Evolutionary conservation across 2,797 vertebrate genomes (phyloP).

Genomic region (Siniperca scherzeri): DNA sequence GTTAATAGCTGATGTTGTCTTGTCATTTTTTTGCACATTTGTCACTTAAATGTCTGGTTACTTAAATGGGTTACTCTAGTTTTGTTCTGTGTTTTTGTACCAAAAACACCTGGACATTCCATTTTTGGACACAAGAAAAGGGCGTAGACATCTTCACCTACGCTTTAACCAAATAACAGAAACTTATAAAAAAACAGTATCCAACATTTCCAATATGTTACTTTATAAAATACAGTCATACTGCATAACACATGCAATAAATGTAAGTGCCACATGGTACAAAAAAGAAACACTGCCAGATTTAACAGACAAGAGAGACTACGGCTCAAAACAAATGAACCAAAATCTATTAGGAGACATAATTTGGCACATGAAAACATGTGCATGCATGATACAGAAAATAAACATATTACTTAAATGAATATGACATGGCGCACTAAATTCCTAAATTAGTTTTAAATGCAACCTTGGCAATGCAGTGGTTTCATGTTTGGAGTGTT

Average conservation of each 20-base stretch:
- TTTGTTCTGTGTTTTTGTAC: not conserved
- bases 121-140: not conserved
- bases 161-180: not conserved
- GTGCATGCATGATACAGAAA: slow-evolving; percentile 4
- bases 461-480: slow-evolving; percentile 46
- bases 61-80: not conserved
- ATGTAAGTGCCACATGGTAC: not conserved
- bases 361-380: not conserved
- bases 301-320: not conserved
- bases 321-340: slow-evolving; percentile 15
- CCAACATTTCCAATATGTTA: not conserved
- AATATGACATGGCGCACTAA: slow-evolving; percentile 26
- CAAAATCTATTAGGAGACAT: not conserved
- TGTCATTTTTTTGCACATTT: not conserved
- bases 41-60: too few species aligned
- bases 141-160: not conserved
- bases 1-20: not conserved
- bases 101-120: not conserved
- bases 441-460: slow-evolving; percentile 47
- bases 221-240: not conserved
- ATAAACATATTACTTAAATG: slow-evolving; percentile 25
- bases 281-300: slow-evolving; percentile 11
- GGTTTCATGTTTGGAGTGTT: slow-evolving; percentile 56
- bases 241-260: not conserved
- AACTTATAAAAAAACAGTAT: not conserved